phyloP scores from a whole-genome alignment of 2,888 invertebrate genomes.

The Homarus gammarus region DNA sequence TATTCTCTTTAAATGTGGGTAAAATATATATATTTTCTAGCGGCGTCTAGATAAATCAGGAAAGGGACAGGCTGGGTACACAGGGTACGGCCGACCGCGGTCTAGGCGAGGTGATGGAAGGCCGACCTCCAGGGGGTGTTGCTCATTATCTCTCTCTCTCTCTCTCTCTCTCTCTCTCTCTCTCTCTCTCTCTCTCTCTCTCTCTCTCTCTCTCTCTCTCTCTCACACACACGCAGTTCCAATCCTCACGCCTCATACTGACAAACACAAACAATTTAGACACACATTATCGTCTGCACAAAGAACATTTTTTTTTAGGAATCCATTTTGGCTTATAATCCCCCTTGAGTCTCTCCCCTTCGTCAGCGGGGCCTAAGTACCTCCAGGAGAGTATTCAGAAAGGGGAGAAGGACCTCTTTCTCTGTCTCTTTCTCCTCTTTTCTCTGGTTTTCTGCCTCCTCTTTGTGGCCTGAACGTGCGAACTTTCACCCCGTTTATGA shows the following conservation, averaged over 20 bases:
- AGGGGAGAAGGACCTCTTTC: neutral
- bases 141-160: neutral
- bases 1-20: too few species aligned
- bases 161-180: conserved; percentile 8
- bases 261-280: conserved; percentile 15
- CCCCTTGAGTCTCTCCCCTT: neutral
- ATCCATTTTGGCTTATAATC: conserved; percentile 9
- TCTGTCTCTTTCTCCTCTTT: neutral
- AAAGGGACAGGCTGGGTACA: too few species aligned
- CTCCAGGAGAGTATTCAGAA: neutral
- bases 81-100: too few species aligned
- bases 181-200: conserved; percentile 8
- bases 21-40: too few species aligned
- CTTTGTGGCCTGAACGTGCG: neutral
- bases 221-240: neutral
- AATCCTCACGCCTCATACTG: neutral
- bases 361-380: neutral
- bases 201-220: neutral
- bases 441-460: neutral
- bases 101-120: too few species aligned
- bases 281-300: neutral
- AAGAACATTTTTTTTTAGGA: neutral
- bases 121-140: too few species aligned
- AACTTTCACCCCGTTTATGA: conserved; percentile 10
- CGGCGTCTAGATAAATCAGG: too few species aligned